These are phyloP conservation scores for Pteronotus mesoamericanus DNA, from an alignment of 2,797 vertebrate genomes.

Conservation along the genomic window DNA sequence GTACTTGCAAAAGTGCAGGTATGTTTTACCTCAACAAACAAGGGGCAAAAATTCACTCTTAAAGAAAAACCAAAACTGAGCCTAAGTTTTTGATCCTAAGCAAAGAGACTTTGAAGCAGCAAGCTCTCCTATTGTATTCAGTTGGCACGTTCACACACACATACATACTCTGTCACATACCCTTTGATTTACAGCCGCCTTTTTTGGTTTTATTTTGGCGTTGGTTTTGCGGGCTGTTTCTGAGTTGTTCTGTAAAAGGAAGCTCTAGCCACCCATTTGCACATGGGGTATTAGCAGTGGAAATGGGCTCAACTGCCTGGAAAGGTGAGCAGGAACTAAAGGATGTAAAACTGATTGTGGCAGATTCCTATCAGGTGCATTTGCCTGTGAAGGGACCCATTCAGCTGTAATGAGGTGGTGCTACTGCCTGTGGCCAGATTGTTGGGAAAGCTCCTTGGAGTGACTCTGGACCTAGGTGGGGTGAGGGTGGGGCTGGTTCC, in stretches of 20 bases:
- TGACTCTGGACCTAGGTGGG: background rate
- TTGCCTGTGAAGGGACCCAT: slow-evolving; percentile 39
- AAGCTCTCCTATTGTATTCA: background rate
- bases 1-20: background rate
- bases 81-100: background rate
- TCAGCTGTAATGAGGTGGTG: background rate
- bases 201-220: background rate
- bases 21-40: background rate
- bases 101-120: background rate
- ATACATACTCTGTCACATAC: background rate
- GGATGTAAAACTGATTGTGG: background rate
- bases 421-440: background rate
- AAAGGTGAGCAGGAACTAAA: background rate
- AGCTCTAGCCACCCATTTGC: background rate
- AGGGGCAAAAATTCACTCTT: background rate
- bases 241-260: background rate
- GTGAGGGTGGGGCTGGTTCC: background rate
- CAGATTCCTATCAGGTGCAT: background rate
- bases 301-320: background rate
- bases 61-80: background rate
- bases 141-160: background rate
- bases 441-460: background rate
- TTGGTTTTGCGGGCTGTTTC: background rate
- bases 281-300: background rate
- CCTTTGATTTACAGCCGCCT: background rate